Conservation (phyloP, 2,113 vertebrate genomes). For the Myanophis thanlyinensis region DNA sequence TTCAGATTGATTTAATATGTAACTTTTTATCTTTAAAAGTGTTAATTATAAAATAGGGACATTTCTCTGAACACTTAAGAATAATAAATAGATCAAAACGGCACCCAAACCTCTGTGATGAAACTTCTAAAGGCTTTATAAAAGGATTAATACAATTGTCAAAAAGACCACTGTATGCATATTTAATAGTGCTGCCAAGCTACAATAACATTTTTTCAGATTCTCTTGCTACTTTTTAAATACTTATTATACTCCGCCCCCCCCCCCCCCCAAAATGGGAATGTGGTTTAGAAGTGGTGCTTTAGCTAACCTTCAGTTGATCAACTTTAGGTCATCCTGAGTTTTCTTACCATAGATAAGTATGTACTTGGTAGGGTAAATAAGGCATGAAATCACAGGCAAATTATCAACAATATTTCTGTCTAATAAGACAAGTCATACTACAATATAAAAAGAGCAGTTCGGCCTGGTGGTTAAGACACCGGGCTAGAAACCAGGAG, state of each 20-base stretch:
- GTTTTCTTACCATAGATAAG: slow-evolving; percentile 15
- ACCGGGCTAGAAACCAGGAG: background rate
- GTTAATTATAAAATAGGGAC: slow-evolving; percentile 98
- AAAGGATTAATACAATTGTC: slow-evolving; percentile 85
- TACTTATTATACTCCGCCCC: slow-evolving; percentile 37
- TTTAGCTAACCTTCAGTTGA: slow-evolving; percentile 27
- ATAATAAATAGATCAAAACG: slow-evolving; percentile 87
- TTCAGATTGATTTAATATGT: slow-evolving; percentile 99
- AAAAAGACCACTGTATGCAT: slow-evolving; percentile 82
- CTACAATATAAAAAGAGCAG: background rate
- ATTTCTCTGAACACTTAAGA: slow-evolving; percentile 86
- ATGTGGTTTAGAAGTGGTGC: slow-evolving; percentile 40
- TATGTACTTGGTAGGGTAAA: background rate
- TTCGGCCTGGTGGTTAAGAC: background rate
- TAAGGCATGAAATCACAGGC: background rate
- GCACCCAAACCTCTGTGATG: slow-evolving; percentile 82
- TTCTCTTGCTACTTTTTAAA: slow-evolving; percentile 73
- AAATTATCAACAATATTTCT: background rate
- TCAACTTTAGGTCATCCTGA: background rate
- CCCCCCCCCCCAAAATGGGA: background rate
- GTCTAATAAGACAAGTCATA: background rate
- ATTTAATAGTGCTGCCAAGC: slow-evolving; percentile 79
- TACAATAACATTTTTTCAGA: slow-evolving; percentile 79
- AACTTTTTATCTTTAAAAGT: slow-evolving; percentile 99
- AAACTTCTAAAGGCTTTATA: slow-evolving; percentile 81